These are phyloP conservation scores for Myiozetetes cayanensis DNA, from an alignment of 2,113 vertebrate genomes.

Conservation along the genomic window DNA sequence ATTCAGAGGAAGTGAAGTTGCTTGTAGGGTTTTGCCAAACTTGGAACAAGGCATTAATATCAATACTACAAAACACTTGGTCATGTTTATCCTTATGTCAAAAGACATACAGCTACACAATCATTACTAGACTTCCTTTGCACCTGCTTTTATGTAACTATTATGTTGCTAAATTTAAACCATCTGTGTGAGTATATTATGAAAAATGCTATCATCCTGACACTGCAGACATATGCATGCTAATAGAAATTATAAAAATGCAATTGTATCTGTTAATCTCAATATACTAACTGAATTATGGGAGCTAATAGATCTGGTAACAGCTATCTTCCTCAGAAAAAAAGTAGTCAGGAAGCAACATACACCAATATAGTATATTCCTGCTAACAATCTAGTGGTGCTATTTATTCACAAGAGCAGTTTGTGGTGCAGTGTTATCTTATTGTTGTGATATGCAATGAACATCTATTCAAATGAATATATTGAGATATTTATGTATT, in stretches of 20 bases:
- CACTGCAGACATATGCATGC: background rate
- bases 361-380: background rate
- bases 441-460: background rate
- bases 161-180: background rate
- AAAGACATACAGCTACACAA: background rate
- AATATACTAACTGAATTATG: background rate
- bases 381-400: background rate
- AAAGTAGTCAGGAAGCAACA: background rate
- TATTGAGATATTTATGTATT: background rate
- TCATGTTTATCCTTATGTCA: background rate
- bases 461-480: background rate
- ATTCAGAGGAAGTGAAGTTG: background rate
- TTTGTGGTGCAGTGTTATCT: background rate
- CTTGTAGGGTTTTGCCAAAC: background rate
- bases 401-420: background rate
- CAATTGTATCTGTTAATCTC: background rate
- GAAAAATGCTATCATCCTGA: background rate
- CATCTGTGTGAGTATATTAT: background rate
- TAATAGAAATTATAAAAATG: background rate
- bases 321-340: background rate
- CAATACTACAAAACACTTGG: background rate
- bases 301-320: background rate
- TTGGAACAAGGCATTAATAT: background rate
- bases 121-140: background rate
- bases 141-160: background rate